These are phyloP conservation scores for Aptenodytes forsteri DNA, from an alignment of 2,113 vertebrate species.

Conservation along the genomic window DNA sequence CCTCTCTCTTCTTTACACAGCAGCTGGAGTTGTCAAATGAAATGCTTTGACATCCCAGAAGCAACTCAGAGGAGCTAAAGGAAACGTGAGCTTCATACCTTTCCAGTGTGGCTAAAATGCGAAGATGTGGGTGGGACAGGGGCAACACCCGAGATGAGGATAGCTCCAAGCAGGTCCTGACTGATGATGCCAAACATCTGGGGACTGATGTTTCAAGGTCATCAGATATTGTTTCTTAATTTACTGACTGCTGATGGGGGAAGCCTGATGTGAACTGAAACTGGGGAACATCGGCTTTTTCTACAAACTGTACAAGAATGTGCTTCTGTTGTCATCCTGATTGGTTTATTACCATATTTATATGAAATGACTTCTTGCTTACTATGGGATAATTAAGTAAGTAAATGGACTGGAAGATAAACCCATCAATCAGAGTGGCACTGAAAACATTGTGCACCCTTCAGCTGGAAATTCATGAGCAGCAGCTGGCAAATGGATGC, in stretches of 20 bases:
- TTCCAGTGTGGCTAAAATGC: neutral
- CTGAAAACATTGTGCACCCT: neutral
- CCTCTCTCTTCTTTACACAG: neutral
- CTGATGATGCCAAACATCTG: neutral
- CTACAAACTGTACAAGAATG: neutral
- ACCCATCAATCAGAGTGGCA: neutral
- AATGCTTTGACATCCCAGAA: neutral
- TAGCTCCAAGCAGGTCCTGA: neutral
- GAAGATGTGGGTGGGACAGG: neutral
- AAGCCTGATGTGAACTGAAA: neutral
- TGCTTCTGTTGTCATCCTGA: constrained; percentile 20
- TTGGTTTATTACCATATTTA: constrained; percentile 30
- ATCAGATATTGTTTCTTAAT: neutral
- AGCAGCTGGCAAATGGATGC: neutral
- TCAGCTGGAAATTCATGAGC: neutral
- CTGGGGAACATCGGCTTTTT: neutral
- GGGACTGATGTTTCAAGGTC: neutral
- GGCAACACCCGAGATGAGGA: neutral
- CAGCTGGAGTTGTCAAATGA: neutral
- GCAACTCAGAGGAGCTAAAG: neutral
- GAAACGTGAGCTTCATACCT: neutral
- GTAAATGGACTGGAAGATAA: constrained; percentile 56
- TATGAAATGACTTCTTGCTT: constrained; percentile 22
- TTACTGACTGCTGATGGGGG: neutral
- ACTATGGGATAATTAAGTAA: constrained; percentile 47